Base-by-base conservation (phyloP, 2,113 vertebrate genomes). In the Sinocyclocheilus maitianheensis region DNA sequence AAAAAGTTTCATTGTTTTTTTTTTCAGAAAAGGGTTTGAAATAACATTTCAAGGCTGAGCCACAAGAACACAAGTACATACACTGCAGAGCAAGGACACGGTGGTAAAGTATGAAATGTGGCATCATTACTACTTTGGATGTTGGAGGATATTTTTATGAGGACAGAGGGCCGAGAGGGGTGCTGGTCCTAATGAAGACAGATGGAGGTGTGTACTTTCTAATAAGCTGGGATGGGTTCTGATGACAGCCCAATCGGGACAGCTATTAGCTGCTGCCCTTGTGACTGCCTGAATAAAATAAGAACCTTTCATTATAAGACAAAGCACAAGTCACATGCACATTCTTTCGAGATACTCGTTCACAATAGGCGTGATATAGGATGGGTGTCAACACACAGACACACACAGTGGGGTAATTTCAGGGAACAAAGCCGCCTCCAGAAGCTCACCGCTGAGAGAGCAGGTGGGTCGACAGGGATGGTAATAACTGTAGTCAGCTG, bases 381-480 rank as follows among this genome's bases (percentile, higher is more conserved):
- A 71, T 55, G 65, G 43, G 63, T 83, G 43, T 83, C 81, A 83
- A 67, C 76, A 30, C 53, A 3, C 55, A 80, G 18, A 79, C 0
- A 22, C 18, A 30, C 55, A 81, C 22, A 40, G 77, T 3, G 48
- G 83, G 51, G 46, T 60, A 82, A 82, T 82, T 81, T 75, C 5
- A 51, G 69, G 55, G 83, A 84, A 84, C 67, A 84, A 83, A 83
- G 63, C 65, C 53, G 9, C 58, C 76, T 84, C 65, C 67, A 87
- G 26, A 79, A 78, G 84, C 51, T 80, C 77, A 77, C 83, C 26
- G 12, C 48, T 77, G 62, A 85, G 80, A 26, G 30, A 77, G 72
- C 76, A 83, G 84, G 83, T 88, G 87, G 87, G 87, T 77, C 60
- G 81, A 72, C 81, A 40, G 62, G 9, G 24, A 83, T 71, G 72